Conservation (phyloP, 2,888 invertebrate species). For the Perdita meconis region DNA sequence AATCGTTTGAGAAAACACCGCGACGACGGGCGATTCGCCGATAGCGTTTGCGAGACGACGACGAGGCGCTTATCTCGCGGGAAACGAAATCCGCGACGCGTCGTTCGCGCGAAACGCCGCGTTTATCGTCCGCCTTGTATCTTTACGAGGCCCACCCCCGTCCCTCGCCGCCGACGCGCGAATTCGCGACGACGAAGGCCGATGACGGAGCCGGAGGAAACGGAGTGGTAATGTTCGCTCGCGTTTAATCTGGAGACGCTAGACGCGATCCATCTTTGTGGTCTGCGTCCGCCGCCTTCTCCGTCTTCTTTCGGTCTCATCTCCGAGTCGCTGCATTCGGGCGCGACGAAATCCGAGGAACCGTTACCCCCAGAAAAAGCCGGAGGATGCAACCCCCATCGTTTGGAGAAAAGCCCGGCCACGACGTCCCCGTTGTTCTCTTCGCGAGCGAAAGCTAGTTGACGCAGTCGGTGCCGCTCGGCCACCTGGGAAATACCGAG, state of each 20-base stretch:
- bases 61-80: conserved; percentile 23
- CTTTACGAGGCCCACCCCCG: conserved; percentile 41
- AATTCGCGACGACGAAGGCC: conserved; percentile 15
- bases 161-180: conserved; percentile 23
- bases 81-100: not conserved
- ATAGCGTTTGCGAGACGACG: not conserved
- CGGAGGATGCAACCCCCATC: conserved; percentile 21
- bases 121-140: conserved; percentile 42
- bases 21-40: not conserved
- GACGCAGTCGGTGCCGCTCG: conserved; percentile 63
- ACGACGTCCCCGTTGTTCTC: conserved; percentile 50
- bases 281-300: conserved; percentile 22
- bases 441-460: conserved; percentile 57
- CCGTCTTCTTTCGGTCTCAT: conserved; percentile 11
- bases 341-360: not conserved
- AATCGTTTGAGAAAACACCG: not conserved
- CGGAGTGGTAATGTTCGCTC: conserved; percentile 31
- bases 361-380: conserved; percentile 21
- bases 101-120: conserved; percentile 29
- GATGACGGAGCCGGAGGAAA: not conserved
- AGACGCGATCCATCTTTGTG: conserved; percentile 66
- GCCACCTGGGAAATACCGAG: conserved; percentile 79
- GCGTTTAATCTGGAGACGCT: conserved; percentile 63
- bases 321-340: conserved; percentile 2
- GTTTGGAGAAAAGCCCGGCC: too few relatives aligned